Evolutionary conservation across 2,888 invertebrate genomes (phyloP).

Genomic region (Drosophila parthenogenetica): DNA sequence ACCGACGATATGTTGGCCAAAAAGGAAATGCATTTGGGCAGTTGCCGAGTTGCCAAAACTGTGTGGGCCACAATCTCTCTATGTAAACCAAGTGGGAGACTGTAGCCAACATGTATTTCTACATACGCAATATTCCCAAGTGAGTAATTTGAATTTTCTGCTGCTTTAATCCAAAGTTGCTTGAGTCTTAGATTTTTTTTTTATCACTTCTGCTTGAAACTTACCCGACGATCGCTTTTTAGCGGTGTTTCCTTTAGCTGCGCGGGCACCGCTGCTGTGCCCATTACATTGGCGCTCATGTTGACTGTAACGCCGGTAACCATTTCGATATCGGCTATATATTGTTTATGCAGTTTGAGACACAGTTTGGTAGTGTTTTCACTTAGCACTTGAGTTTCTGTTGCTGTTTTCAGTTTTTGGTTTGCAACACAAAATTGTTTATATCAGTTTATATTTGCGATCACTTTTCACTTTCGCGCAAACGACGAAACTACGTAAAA

Average conservation of each 20-base stretch:
- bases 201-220: slow-evolving; percentile 55
- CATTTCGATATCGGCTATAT: slow-evolving; percentile 78
- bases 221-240: slow-evolving; percentile 85
- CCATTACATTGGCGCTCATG: slow-evolving; percentile 82
- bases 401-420: slow-evolving; percentile 32
- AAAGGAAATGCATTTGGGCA: slow-evolving; percentile 82
- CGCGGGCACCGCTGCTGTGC: slow-evolving; percentile 76
- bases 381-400: slow-evolving; percentile 55
- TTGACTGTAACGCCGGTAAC: slow-evolving; percentile 84
- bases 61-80: slow-evolving; percentile 38
- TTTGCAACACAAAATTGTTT: slow-evolving; percentile 30
- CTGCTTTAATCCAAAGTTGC: slow-evolving; percentile 37
- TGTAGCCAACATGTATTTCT: slow-evolving; percentile 46
- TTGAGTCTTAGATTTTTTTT: not conserved
- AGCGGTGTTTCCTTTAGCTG: slow-evolving; percentile 81
- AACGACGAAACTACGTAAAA: slow-evolving; percentile 60
- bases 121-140: slow-evolving; percentile 44
- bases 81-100: slow-evolving; percentile 51
- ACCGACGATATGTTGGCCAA: slow-evolving; percentile 61
- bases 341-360: slow-evolving; percentile 66
- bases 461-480: slow-evolving; percentile 72
- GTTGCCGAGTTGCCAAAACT: slow-evolving; percentile 51
- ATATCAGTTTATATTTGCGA: slow-evolving; percentile 48
- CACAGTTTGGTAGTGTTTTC: slow-evolving; percentile 58
- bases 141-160: slow-evolving; percentile 6